Evolutionary conservation across 37 sponge, comb jelly and placozoan species (phyloP).

Genomic region (Ianthella basta): DNA sequence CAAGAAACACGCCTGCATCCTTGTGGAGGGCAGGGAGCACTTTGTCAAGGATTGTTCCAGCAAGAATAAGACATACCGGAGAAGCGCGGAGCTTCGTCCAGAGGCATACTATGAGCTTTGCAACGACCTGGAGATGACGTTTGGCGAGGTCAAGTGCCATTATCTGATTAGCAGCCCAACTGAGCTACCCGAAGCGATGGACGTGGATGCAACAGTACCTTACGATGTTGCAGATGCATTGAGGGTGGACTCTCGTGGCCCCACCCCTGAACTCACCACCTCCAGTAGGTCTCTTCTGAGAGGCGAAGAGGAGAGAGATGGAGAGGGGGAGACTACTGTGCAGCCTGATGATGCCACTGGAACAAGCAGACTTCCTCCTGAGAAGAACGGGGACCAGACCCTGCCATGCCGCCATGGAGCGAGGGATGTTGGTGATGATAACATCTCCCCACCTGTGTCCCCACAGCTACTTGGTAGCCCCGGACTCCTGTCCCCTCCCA

Average conservation of each 20-base stretch:
- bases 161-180: constrained; percentile 35
- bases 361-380: not conserved
- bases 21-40: constrained; percentile 64
- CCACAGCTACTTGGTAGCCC: constrained; percentile 5
- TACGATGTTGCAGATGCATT: constrained; percentile 1
- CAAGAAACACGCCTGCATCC: constrained; percentile 48
- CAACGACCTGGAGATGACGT: constrained; percentile 49
- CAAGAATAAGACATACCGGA: constrained; percentile 67
- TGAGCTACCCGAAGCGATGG: not conserved
- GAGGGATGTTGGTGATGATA: constrained; percentile 22
- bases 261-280: constrained; percentile 3
- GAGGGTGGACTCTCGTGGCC: not conserved
- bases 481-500: not conserved
- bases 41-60: constrained; percentile 67
- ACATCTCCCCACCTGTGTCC: not conserved
- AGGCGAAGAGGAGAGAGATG: not conserved
- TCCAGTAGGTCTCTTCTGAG: not conserved
- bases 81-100: constrained; percentile 48
- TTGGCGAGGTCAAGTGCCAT: constrained; percentile 54
- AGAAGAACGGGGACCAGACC: not conserved
- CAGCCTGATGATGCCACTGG: not conserved
- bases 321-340: not conserved
- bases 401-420: not conserved
- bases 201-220: not conserved
- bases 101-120: constrained; percentile 72